phyloP scores from a whole-genome alignment of 1,140 invertebrate genomes.

The Drosophila kohkoa region DNA sequence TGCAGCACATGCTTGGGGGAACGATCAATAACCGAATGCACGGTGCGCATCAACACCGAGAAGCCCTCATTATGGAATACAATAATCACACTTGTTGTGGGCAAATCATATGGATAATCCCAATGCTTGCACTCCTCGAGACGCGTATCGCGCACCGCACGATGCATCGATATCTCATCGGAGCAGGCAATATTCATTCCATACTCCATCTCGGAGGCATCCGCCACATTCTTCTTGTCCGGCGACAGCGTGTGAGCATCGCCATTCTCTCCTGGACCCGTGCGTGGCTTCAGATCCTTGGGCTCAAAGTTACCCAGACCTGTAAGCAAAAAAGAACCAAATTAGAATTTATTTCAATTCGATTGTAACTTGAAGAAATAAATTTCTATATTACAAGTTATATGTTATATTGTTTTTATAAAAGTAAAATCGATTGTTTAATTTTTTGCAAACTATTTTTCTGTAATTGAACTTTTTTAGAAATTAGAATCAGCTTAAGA shows the following conservation, averaged over 20 bases:
- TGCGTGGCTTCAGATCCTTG: conserved; percentile 86
- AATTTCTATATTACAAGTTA: no score
- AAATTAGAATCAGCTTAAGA: no score
- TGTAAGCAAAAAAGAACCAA: not conserved
- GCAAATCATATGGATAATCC: conserved; percentile 96
- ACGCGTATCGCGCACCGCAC: conserved; percentile 95
- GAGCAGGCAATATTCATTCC: conserved; percentile 99
- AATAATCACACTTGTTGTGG: conserved; percentile 97
- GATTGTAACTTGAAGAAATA: not conserved
- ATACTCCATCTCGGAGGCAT: conserved; percentile 93
- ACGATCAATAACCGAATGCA: conserved; percentile 97
- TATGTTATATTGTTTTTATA: no score
- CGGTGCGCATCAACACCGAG: conserved; percentile 97
- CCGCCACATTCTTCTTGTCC: conserved; percentile 89
- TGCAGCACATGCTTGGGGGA: conserved; percentile 95
- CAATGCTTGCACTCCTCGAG: conserved; percentile 97
- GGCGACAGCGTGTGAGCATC: conserved; percentile 68
- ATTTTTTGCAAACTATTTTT: no score
- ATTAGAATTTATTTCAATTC: not conserved
- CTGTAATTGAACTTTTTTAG: no score
- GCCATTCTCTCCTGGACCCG: conserved; percentile 94
- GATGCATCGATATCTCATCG: conserved; percentile 93
- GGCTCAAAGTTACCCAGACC: conserved; percentile 90
- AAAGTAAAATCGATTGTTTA: no score
- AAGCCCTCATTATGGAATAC: conserved; percentile 99